These are phyloP conservation scores for Deroptyus accipitrinus DNA, from an alignment of 2,113 vertebrate genomes.

Conservation along the genomic window DNA sequence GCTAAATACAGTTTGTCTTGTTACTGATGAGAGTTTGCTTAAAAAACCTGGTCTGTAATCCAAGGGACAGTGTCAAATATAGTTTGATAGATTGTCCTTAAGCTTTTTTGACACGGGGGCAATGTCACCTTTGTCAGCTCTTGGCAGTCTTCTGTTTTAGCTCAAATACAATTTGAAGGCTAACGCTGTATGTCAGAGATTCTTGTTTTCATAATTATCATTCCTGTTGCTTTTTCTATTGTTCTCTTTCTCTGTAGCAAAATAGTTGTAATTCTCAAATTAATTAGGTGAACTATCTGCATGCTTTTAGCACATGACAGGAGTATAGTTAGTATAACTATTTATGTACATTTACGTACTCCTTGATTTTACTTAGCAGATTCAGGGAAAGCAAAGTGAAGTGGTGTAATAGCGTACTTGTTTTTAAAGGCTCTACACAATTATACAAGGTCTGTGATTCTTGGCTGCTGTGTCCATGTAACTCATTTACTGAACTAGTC, in stretches of 20 bases:
- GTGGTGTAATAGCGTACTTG: neutral
- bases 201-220: neutral
- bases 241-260: neutral
- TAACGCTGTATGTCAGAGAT: neutral
- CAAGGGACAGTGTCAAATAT: neutral
- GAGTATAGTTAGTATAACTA: neutral
- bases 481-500: neutral
- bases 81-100: neutral
- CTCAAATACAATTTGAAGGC: neutral
- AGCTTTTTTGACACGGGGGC: neutral
- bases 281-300: neutral
- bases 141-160: conserved; percentile 13
- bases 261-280: neutral
- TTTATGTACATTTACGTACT: neutral
- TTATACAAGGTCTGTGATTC: neutral
- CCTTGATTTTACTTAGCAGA: neutral
- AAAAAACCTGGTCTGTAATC: neutral
- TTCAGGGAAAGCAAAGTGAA: neutral
- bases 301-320: neutral
- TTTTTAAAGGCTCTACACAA: neutral
- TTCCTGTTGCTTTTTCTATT: neutral
- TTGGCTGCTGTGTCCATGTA: neutral
- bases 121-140: neutral
- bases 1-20: neutral
- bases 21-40: neutral